Conservation (phyloP, 1,140 invertebrate species). For the Drosophila ironensis region DNA sequence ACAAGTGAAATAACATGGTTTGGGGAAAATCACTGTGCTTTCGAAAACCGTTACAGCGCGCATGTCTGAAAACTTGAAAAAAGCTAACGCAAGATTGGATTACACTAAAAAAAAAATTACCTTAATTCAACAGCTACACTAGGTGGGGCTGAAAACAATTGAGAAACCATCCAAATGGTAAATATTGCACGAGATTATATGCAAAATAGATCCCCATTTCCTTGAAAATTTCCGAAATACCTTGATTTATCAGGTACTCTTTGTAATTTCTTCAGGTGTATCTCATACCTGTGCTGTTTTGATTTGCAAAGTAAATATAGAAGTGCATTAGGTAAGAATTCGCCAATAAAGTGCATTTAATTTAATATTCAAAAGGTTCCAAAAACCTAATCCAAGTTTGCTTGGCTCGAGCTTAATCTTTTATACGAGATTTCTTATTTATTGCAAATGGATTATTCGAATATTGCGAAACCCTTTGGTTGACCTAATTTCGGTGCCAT, state of each 20-base stretch:
- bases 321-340: slow-evolving; percentile 31
- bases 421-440: too few species aligned
- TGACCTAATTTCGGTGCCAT: neutral
- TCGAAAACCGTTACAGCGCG: slow-evolving; percentile 4
- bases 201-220: too few species aligned
- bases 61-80: slow-evolving; percentile 12
- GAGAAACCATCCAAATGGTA: too few species aligned
- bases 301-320: slow-evolving; percentile 16
- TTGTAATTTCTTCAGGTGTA: slow-evolving; percentile 3
- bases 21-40: neutral
- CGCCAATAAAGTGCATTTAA: too few species aligned
- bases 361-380: neutral
- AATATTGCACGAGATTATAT: too few species aligned
- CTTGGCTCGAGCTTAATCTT: too few species aligned
- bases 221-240: too few species aligned
- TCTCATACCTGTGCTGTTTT: slow-evolving; percentile 25
- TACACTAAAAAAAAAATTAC: neutral
- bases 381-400: too few species aligned
- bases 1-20: neutral
- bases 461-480: neutral
- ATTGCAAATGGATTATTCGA: neutral
- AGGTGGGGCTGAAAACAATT: too few species aligned
- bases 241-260: too few species aligned
- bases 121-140: too few species aligned
- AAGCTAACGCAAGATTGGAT: neutral